A percentile compares a stretch with the other conserved stretches of the same genome.
Evolutionary conservation across 1,140 invertebrate genomes (phyloP).

Genomic region (Drosophila lowei): DNA sequence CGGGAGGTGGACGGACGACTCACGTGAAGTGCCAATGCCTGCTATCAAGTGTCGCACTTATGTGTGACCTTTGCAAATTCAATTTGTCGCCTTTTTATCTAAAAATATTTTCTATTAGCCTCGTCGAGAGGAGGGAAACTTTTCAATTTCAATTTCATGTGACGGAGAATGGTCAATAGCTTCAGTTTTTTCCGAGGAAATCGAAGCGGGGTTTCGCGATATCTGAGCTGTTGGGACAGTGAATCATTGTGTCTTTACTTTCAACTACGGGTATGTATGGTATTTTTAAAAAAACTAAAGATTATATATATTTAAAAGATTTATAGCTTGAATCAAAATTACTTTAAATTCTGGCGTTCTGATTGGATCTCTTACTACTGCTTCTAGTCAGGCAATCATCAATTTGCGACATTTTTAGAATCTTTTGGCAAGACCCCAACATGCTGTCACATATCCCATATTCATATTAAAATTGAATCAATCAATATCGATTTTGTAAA

Average conservation of each 20-base stretch:
- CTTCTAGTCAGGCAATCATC: too few species aligned
- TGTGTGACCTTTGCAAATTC: slow-evolving; percentile 80
- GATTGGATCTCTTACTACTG: too few species aligned
- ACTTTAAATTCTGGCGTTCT: too few species aligned
- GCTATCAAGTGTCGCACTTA: slow-evolving; percentile 73
- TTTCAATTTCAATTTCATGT: slow-evolving; percentile 33
- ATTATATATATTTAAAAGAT: too few species aligned
- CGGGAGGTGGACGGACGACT: slow-evolving; percentile 1
- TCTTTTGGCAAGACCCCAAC: too few species aligned
- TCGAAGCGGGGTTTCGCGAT: neutral
- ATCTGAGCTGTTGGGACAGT: neutral
- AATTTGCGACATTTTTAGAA: too few species aligned
- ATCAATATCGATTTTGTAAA: slow-evolving; percentile 52
- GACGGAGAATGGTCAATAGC: slow-evolving; percentile 19
- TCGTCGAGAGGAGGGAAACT: neutral
- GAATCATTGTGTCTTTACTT: too few species aligned
- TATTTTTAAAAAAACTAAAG: too few species aligned
- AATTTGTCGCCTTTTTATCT: slow-evolving; percentile 82
- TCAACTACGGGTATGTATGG: too few species aligned
- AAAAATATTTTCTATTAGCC: slow-evolving; percentile 76
- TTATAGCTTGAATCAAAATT: too few species aligned
- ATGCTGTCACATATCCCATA: too few species aligned
- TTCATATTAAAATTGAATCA: slow-evolving; percentile 53
- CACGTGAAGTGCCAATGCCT: slow-evolving; percentile 69
- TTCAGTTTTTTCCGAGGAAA: slow-evolving; percentile 3